A percentile compares a stretch with the other conserved stretches of the same genome.
phyloP scores from a whole-genome alignment of 2,797 vertebrate genomes.

The Balearica regulorum region DNA sequence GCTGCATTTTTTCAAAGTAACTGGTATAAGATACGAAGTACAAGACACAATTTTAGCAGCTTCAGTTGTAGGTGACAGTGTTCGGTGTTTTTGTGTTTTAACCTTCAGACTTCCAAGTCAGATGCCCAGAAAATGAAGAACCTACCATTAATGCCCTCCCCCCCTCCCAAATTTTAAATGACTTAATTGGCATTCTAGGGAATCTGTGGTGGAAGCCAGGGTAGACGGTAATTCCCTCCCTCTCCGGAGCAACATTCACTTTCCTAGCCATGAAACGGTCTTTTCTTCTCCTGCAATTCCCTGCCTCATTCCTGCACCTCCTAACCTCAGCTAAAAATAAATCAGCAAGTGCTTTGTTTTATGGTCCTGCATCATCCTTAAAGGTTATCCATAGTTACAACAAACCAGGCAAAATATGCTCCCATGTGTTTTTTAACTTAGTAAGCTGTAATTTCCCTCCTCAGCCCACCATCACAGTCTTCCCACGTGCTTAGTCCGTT shows the following conservation, averaged over 20 bases:
- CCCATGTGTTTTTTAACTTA: neutral
- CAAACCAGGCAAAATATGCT: neutral
- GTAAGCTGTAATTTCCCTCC: neutral
- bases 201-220: neutral
- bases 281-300: slow-evolving; percentile 4
- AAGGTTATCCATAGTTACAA: neutral
- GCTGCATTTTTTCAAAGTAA: neutral
- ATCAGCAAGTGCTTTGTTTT: neutral
- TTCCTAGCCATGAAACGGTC: neutral
- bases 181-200: neutral
- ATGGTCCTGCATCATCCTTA: neutral
- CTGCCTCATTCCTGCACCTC: neutral
- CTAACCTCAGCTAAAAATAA: slow-evolving; percentile 22
- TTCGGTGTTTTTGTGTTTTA: neutral
- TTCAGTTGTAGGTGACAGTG: neutral
- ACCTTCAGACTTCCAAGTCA: neutral
- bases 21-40: neutral
- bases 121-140: neutral
- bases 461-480: neutral
- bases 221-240: neutral
- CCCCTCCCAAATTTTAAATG: neutral
- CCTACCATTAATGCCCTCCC: neutral
- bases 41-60: neutral
- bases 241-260: neutral
- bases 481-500: neutral